Percentiles rank a stretch among this genome's conserved stretches.
Evolutionary conservation across 2,888 invertebrate genomes (phyloP).

Genomic region (Caradrina clavipalpis): DNA sequence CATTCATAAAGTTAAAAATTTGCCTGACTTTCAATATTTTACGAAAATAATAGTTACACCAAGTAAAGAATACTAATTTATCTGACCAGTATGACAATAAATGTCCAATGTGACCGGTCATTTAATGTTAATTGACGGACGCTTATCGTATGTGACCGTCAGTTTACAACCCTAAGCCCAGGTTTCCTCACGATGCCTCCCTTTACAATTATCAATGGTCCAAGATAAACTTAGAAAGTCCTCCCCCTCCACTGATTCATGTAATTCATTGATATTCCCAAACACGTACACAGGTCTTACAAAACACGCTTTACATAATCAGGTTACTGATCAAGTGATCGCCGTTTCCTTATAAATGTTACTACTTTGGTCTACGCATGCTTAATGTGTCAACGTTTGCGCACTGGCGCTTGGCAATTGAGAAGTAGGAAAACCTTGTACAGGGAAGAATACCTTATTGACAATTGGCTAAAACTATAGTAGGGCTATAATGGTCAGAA

Average conservation of each 20-base stretch:
- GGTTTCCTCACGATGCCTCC: too few species aligned
- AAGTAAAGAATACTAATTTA: too few species aligned
- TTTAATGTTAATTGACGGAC: too few species aligned
- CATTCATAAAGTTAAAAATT: too few species aligned
- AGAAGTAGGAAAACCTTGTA: background rate
- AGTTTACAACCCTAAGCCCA: too few species aligned
- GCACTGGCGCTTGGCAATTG: constrained; percentile 40
- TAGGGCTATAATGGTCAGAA: background rate
- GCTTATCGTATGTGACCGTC: too few species aligned
- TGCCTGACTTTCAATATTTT: too few species aligned
- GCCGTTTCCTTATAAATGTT: constrained; percentile 1
- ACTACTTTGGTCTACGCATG: constrained; percentile 47
- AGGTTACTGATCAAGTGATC: background rate
- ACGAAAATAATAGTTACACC: too few species aligned
- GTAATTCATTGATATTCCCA: constrained; percentile 22
- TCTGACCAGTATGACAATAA: too few species aligned
- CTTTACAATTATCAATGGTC: too few species aligned
- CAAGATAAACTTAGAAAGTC: too few species aligned
- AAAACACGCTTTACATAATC: constrained; percentile 37
- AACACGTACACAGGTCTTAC: constrained; percentile 4
- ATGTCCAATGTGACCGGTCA: too few species aligned
- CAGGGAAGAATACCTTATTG: background rate
- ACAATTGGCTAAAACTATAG: background rate
- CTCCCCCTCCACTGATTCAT: constrained; percentile 10
- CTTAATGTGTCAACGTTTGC: constrained; percentile 52